These are phyloP conservation scores for Sylvia atricapilla DNA, from an alignment of 2,113 vertebrate genomes.

Conservation along the genomic window DNA sequence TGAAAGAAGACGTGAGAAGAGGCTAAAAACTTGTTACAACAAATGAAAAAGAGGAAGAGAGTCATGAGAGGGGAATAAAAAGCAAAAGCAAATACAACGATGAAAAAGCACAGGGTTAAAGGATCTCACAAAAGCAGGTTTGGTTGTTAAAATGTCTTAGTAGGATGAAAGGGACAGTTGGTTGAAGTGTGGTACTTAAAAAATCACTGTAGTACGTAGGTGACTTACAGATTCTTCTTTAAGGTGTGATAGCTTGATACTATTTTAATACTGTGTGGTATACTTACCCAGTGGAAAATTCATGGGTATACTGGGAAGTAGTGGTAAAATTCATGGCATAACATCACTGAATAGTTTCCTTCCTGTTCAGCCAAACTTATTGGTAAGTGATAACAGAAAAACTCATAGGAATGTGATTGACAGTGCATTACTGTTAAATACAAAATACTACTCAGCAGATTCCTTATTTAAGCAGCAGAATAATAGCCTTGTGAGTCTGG, in stretches of 20 bases:
- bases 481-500: neutral
- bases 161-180: neutral
- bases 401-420: neutral
- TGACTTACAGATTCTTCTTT: neutral
- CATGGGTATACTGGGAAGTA: neutral
- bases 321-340: slow-evolving; percentile 14
- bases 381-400: slow-evolving; percentile 34
- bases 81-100: neutral
- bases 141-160: neutral
- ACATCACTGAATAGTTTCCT: slow-evolving; percentile 39
- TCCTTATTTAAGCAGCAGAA: neutral
- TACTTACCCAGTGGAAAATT: slow-evolving; percentile 9
- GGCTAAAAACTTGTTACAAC: neutral
- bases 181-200: neutral
- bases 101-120: neutral
- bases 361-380: slow-evolving; percentile 36
- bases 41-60: neutral
- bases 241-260: neutral
- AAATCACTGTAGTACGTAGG: neutral
- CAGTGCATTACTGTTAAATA: neutral
- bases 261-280: neutral
- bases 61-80: neutral
- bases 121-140: neutral
- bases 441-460: slow-evolving; percentile 31
- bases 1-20: neutral